Evolutionary conservation across 2,113 vertebrate species (phyloP).

Genomic region (Ancistrus triradiatus): DNA sequence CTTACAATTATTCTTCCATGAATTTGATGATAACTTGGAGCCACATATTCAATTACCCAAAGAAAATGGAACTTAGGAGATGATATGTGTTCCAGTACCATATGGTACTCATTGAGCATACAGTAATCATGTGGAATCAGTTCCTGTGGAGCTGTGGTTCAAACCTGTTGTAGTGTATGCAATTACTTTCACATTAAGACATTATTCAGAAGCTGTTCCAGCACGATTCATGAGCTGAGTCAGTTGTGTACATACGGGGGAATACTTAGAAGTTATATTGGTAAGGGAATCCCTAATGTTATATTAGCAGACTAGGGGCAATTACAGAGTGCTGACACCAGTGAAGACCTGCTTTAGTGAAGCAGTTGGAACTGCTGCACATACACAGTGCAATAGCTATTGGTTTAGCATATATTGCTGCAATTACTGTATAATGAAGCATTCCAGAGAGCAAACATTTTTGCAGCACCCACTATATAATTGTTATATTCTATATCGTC

Average conservation of each 20-base stretch:
- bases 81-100: constrained; percentile 25
- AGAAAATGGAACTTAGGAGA: background rate
- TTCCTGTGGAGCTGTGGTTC: background rate
- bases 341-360: background rate
- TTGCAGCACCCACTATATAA: no score
- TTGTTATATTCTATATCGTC: no score
- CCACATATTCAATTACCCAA: constrained; percentile 7
- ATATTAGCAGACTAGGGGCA: constrained; percentile 20
- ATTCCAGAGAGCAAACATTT: no score
- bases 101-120: constrained; percentile 19
- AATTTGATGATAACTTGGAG: background rate
- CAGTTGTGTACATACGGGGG: constrained; percentile 18
- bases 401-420: background rate
- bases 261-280: constrained; percentile 12
- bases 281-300: constrained; percentile 10
- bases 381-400: background rate
- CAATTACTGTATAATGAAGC: no score
- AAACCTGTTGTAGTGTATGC: constrained; percentile 8
- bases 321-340: constrained; percentile 23
- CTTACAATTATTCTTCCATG: background rate
- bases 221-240: constrained; percentile 29
- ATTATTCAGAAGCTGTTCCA: constrained; percentile 28
- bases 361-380: background rate
- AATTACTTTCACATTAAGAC: constrained; percentile 24
- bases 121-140: constrained; percentile 16